These are phyloP conservation scores for Cephalotes varians DNA, from an alignment of 2,888 invertebrate species.

Conservation along the genomic window DNA sequence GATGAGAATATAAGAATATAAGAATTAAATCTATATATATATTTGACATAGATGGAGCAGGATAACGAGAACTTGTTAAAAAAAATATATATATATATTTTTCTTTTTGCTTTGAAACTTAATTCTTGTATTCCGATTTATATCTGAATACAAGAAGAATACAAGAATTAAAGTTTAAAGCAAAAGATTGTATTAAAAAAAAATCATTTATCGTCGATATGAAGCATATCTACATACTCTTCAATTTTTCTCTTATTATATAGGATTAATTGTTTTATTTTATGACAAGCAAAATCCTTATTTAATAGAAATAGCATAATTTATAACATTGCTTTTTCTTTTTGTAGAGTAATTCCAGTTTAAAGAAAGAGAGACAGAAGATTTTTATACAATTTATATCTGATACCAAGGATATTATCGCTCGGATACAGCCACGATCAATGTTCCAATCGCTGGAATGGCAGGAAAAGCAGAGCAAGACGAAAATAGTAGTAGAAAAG, in stretches of 20 bases:
- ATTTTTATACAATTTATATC: slow-evolving; percentile 38
- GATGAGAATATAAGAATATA: too few species aligned
- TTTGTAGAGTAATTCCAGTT: background rate
- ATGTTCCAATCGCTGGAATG: slow-evolving; percentile 37
- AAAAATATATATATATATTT: background rate
- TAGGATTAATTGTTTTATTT: background rate
- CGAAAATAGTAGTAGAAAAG: slow-evolving; percentile 19
- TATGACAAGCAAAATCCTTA: background rate
- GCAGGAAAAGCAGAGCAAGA: slow-evolving; percentile 28
- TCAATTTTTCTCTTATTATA: background rate
- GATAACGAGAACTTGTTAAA: background rate
- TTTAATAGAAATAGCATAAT: background rate
- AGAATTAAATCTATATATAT: background rate
- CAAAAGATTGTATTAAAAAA: too few species aligned
- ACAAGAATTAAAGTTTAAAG: too few species aligned
- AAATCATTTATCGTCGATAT: background rate
- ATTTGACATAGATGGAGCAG: background rate
- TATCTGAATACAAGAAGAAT: too few species aligned
- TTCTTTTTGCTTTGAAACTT: slow-evolving; percentile 49
- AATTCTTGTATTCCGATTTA: background rate
- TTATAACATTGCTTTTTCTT: background rate
- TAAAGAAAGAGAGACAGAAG: background rate
- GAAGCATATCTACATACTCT: background rate
- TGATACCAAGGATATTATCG: slow-evolving; percentile 38
- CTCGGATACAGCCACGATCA: slow-evolving; percentile 35